phyloP scores from a whole-genome alignment of 2,888 invertebrate species.

The Auanema freiburgensis region DNA sequence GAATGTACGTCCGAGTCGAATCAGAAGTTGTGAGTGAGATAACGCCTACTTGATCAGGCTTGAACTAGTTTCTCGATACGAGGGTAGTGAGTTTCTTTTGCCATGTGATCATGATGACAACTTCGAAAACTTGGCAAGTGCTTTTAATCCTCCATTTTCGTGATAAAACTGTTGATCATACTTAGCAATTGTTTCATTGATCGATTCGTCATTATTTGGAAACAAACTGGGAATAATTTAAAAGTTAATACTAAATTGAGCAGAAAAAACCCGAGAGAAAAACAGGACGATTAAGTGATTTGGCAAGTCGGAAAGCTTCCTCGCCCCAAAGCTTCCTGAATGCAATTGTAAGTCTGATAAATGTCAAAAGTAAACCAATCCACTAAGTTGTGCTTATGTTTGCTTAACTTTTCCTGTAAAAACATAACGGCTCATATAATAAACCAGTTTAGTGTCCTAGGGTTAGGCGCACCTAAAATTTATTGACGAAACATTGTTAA shows the following conservation, averaged over 20 bases:
- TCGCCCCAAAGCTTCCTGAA: constrained; percentile 82
- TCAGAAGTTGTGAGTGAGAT: no score
- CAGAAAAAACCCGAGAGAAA: constrained; percentile 75
- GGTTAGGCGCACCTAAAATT: no score
- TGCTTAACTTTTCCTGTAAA: constrained; percentile 67
- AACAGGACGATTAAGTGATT: constrained; percentile 81
- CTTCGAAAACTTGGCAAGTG: constrained; percentile 90
- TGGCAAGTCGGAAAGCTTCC: constrained; percentile 85
- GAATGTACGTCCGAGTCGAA: no score
- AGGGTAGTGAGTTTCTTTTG: no score
- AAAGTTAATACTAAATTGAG: neutral
- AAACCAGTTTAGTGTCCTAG: no score
- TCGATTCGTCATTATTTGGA: constrained; percentile 8
- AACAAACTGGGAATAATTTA: constrained; percentile 64
- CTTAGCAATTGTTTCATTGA: constrained; percentile 69
- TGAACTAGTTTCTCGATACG: no score
- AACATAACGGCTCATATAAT: no score
- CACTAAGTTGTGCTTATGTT: constrained; percentile 91
- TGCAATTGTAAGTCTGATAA: constrained; percentile 3
- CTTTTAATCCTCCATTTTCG: constrained; percentile 81
- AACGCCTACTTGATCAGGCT: no score
- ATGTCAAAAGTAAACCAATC: constrained; percentile 76
- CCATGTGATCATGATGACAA: no score
- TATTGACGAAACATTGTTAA: no score
- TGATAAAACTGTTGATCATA: constrained; percentile 70